Evolutionary conservation across 2,113 vertebrate species (phyloP).

Genomic region (Bubo blakistoni): DNA sequence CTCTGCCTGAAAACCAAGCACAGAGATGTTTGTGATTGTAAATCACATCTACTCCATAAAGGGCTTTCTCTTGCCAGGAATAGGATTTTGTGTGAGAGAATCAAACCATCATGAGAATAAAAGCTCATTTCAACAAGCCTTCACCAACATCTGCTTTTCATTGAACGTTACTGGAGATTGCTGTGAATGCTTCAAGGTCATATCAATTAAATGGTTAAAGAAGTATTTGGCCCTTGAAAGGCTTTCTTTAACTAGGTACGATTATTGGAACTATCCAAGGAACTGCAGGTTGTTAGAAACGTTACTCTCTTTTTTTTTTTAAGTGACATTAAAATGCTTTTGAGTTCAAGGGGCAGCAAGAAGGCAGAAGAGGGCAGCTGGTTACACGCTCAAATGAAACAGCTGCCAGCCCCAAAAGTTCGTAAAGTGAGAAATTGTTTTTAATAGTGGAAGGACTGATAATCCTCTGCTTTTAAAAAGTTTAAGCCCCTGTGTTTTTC

Average conservation of each 20-base stretch:
- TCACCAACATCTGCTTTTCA: conserved; percentile 80
- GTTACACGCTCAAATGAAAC: conserved; percentile 51
- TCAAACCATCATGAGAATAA: conserved; percentile 32
- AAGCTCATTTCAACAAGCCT: conserved; percentile 41
- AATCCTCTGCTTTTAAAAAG: conserved; percentile 65
- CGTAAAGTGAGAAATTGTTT: conserved; percentile 68
- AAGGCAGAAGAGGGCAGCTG: conserved; percentile 62
- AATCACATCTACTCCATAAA: background rate
- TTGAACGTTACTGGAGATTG: conserved; percentile 67
- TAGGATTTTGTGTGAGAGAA: conserved; percentile 23
- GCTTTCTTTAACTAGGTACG: conserved; percentile 45
- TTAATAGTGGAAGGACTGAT: conserved; percentile 60
- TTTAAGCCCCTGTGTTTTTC: conserved; percentile 55
- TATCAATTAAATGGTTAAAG: conserved; percentile 70
- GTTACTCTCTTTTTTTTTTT: conserved; percentile 15
- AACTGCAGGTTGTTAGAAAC: conserved; percentile 61
- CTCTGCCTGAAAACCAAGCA: background rate
- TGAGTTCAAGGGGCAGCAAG: conserved; percentile 67
- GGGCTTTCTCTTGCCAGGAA: background rate
- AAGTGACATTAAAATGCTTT: conserved; percentile 68
- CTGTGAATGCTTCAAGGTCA: conserved; percentile 74
- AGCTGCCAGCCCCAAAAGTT: conserved; percentile 64
- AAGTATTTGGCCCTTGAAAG: conserved; percentile 64
- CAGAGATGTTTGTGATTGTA: background rate
- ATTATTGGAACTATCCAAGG: conserved; percentile 43